Evolutionary conservation across 2,888 invertebrate genomes (phyloP).

Genomic region (Drosophila prostipennis): DNA sequence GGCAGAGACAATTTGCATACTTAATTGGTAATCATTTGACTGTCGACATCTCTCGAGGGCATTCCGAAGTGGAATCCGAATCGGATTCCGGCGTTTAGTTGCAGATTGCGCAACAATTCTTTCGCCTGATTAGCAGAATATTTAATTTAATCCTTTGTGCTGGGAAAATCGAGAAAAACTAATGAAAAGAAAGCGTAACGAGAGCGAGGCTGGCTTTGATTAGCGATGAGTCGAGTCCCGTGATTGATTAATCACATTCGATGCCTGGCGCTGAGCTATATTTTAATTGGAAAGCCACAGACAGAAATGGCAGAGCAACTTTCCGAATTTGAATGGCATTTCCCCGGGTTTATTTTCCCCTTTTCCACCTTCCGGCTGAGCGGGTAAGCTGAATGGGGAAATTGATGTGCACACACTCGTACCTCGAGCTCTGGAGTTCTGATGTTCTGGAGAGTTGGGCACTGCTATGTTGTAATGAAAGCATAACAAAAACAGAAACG

Average conservation of each 20-base stretch:
- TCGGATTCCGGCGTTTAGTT: slow-evolving; percentile 36
- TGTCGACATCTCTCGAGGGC: slow-evolving; percentile 45
- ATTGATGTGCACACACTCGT: slow-evolving; percentile 36
- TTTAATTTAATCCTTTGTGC: slow-evolving; percentile 65
- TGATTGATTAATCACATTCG: slow-evolving; percentile 50
- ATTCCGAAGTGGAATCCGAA: slow-evolving; percentile 26
- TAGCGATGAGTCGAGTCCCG: slow-evolving; percentile 45
- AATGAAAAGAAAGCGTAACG: slow-evolving; percentile 47
- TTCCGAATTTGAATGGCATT: slow-evolving; percentile 29
- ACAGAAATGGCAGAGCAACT: slow-evolving; percentile 14
- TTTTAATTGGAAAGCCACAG: slow-evolving; percentile 51
- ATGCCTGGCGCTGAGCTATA: slow-evolving; percentile 41
- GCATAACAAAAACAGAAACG: slow-evolving; percentile 44
- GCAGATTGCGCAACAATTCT: slow-evolving; percentile 44
- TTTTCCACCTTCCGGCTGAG: slow-evolving; percentile 12
- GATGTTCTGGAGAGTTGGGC: background rate
- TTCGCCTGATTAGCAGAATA: slow-evolving; percentile 57
- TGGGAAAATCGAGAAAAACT: slow-evolving; percentile 16
- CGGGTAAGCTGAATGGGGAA: slow-evolving; percentile 22
- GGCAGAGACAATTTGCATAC: slow-evolving; percentile 42
- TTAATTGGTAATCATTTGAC: slow-evolving; percentile 55
- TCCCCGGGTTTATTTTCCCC: slow-evolving; percentile 11
- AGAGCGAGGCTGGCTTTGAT: slow-evolving; percentile 45
- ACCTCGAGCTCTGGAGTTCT: slow-evolving; percentile 16
- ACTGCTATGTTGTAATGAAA: slow-evolving; percentile 45